These are phyloP conservation scores for Temnothorax rugatulus DNA, from an alignment of 2,888 invertebrate species.

Conservation along the genomic window DNA sequence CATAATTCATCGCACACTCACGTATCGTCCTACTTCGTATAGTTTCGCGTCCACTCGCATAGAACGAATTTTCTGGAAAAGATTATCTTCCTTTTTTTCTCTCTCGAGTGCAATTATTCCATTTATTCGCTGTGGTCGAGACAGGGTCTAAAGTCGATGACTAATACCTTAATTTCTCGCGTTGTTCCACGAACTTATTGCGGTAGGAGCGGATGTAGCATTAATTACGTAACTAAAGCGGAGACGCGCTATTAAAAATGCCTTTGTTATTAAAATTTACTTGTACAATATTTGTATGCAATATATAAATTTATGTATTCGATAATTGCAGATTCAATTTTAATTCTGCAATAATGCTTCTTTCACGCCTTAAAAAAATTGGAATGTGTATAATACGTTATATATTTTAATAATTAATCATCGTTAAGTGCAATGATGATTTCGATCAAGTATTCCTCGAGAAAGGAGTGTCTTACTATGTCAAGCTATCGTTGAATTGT, in stretches of 20 bases:
- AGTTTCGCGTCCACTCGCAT: slow-evolving; percentile 15
- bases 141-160: slow-evolving; percentile 2
- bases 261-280: neutral
- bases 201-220: neutral
- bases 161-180: slow-evolving; percentile 23
- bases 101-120: slow-evolving; percentile 2
- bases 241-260: neutral
- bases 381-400: neutral
- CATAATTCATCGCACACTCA: slow-evolving; percentile 49
- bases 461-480: neutral
- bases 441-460: neutral
- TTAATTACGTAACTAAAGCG: slow-evolving; percentile 18
- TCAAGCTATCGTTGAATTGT: neutral
- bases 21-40: slow-evolving; percentile 43
- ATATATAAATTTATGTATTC: neutral
- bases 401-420: neutral
- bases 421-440: neutral
- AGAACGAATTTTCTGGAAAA: slow-evolving; percentile 20
- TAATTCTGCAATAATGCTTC: neutral
- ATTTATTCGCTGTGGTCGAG: slow-evolving; percentile 7
- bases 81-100: slow-evolving; percentile 35
- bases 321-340: neutral
- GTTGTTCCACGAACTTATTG: slow-evolving; percentile 31
- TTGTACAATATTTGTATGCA: neutral
- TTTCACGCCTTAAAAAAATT: neutral